Evolutionary conservation across 2,113 vertebrate genomes (phyloP).

Genomic region (Hemibates koningsi): DNA sequence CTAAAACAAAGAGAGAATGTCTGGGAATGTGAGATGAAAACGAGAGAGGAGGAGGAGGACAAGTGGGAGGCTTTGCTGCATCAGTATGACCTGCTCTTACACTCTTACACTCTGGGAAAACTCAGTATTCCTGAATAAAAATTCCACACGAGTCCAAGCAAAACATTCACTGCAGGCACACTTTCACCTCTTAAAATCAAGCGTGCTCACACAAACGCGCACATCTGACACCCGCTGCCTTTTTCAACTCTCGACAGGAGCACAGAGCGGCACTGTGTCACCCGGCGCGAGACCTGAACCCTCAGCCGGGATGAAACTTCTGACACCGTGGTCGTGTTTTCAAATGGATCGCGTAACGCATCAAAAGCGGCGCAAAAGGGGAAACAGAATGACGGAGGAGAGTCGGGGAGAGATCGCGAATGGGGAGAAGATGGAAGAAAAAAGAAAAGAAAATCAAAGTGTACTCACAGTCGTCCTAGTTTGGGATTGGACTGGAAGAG

Average conservation of each 20-base stretch:
- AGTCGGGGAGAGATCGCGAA: neutral
- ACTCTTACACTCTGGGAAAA: slow-evolving; percentile 54
- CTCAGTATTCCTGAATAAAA: slow-evolving; percentile 54
- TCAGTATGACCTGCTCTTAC: slow-evolving; percentile 37
- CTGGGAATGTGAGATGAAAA: slow-evolving; percentile 44
- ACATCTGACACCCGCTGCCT: neutral
- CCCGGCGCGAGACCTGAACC: slow-evolving; percentile 41
- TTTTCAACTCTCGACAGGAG: slow-evolving; percentile 38
- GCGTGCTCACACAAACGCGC: neutral
- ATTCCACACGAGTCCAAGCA: slow-evolving; percentile 55
- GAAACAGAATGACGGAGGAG: neutral
- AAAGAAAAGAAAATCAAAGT: neutral
- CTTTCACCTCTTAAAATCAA: slow-evolving; percentile 47
- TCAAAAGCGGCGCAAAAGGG: slow-evolving; percentile 22
- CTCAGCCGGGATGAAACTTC: slow-evolving; percentile 27
- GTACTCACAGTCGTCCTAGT: slow-evolving; percentile 94
- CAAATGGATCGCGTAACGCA: slow-evolving; percentile 47
- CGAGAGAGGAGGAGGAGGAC: neutral
- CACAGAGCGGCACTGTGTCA: slow-evolving; percentile 51
- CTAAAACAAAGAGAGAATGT: neutral
- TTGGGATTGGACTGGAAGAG: slow-evolving; percentile 97
- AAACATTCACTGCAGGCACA: slow-evolving; percentile 62
- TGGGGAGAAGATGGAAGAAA: neutral
- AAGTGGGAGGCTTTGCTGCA: slow-evolving; percentile 29
- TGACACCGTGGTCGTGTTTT: slow-evolving; percentile 44